A percentile compares a stretch with the other conserved stretches of the same genome.
Evolutionary conservation across 2,888 invertebrate species (phyloP).

Genomic region (Diplazon laetatorius): DNA sequence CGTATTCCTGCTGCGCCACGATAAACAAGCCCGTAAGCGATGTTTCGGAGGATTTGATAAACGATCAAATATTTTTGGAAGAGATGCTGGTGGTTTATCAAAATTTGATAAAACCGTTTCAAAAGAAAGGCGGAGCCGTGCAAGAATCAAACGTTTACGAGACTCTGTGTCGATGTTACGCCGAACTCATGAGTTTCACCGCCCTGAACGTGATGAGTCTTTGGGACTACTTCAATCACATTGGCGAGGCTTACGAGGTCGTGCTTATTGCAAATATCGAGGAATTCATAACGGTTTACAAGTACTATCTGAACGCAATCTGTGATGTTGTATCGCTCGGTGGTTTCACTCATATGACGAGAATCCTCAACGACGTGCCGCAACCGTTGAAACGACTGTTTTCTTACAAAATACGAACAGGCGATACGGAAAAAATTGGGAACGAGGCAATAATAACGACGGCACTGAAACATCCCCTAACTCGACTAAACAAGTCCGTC

Average conservation of each 20-base stretch:
- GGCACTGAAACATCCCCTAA: slow-evolving; percentile 86
- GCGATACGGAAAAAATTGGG: slow-evolving; percentile 84
- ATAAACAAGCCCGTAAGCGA: slow-evolving; percentile 73
- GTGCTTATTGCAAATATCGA: slow-evolving; percentile 88
- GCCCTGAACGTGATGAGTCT: slow-evolving; percentile 88
- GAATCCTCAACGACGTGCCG: slow-evolving; percentile 85
- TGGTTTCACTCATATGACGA: slow-evolving; percentile 87
- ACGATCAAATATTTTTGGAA: slow-evolving; percentile 89
- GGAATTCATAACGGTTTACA: slow-evolving; percentile 89
- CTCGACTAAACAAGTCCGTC: slow-evolving; percentile 83
- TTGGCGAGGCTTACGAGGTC: slow-evolving; percentile 86
- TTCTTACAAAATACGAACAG: slow-evolving; percentile 84
- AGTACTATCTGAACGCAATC: slow-evolving; percentile 88
- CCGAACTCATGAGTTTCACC: slow-evolving; percentile 87
- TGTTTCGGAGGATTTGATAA: slow-evolving; percentile 82
- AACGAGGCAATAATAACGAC: slow-evolving; percentile 85
- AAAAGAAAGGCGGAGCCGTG: slow-evolving; percentile 85
- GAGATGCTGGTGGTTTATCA: slow-evolving; percentile 87
- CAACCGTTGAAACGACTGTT: slow-evolving; percentile 85
- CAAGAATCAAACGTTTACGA: slow-evolving; percentile 86
- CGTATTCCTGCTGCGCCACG: slow-evolving; percentile 78
- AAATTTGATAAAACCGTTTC: slow-evolving; percentile 86
- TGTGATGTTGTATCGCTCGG: slow-evolving; percentile 89
- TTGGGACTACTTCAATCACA: slow-evolving; percentile 87
- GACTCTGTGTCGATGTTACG: slow-evolving; percentile 87